Base-by-base conservation (phyloP, 35 echinoderm and acorn worm genomes). In the Ophioderma brevispina region DNA sequence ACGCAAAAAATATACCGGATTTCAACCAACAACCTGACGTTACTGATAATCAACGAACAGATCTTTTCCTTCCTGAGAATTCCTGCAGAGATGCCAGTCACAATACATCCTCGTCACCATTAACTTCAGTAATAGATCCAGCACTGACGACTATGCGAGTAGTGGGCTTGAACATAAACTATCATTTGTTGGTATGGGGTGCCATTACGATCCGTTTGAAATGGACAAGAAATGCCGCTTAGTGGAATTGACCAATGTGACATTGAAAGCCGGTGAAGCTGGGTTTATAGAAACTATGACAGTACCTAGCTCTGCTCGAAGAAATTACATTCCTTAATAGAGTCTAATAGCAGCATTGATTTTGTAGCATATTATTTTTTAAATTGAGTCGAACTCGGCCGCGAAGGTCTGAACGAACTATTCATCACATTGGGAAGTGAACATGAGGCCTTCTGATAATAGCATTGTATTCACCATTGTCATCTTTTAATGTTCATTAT, bases 21-120 rank as follows among this genome's bases (percentile, higher is more conserved):
- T 97, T 36, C 95, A 97, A 94, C 92, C 46, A 94, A 94, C 43
- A 86, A 84, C 23, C 78, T 94, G 17, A 78, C 64, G 46, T 97
- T 92, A 35, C 84, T 82, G 21, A 39, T 97, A 17, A 86, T 94
- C 70, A 87, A 91, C 39, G 85, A 94, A 0, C 64, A 89, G 23
- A 89, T 97, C 11, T 94, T 97, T 76, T 94, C 95, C 8, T 97
- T 97, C 89, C 75, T 97, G 33, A 92, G 95, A 19, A 81, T 92
- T 2, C 91, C 94, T 28, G n/a, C n/a, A n/a, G n/a, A n/a, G 85
- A 91, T 32, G 36, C 70, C 1, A 33, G 17, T 25, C 38, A 87
- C 34, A 5, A 64, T n/a, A 86, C 84, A 21, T 97, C 76, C 86
- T 97, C 2, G 80, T 97, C 1, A 88, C 86, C 28, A 89, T 97